phyloP scores from a whole-genome alignment of 2,113 vertebrate genomes.

The Ptilonorhynchus violaceus region DNA sequence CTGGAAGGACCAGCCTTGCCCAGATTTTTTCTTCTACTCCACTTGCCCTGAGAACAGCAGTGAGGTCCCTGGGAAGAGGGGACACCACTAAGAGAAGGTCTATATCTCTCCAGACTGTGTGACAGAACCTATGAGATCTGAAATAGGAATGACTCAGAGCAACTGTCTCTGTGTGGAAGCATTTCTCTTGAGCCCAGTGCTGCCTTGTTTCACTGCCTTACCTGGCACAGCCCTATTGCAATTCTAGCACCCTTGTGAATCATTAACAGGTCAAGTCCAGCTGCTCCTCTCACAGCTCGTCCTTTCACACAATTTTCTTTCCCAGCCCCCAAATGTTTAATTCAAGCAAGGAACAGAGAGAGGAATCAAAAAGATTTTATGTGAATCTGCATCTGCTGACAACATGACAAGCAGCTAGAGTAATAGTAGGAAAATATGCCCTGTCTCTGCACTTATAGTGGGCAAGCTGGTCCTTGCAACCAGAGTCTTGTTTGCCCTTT shows the following conservation, averaged over 20 bases:
- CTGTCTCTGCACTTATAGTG: background rate
- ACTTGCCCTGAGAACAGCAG: background rate
- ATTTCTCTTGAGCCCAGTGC: background rate
- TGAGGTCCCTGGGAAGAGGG: background rate
- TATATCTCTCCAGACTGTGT: background rate
- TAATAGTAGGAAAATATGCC: background rate
- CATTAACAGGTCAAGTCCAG: background rate
- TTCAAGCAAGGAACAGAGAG: background rate
- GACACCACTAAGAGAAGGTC: background rate
- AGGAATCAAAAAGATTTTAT: background rate
- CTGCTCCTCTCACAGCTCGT: background rate
- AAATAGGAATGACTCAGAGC: background rate
- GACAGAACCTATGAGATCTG: background rate
- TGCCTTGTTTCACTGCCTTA: background rate
- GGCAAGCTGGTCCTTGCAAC: background rate
- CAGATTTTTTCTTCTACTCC: background rate
- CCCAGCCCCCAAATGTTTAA: background rate
- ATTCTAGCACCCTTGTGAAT: background rate
- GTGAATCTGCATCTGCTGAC: background rate
- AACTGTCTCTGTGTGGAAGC: background rate
- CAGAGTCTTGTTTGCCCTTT: background rate
- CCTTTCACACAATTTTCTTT: background rate
- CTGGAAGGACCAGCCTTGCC: background rate
- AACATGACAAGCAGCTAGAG: background rate
- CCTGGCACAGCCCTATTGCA: background rate